These are phyloP conservation scores for Epinotia bilunana DNA, from an alignment of 2,888 invertebrate species.

Conservation along the genomic window DNA sequence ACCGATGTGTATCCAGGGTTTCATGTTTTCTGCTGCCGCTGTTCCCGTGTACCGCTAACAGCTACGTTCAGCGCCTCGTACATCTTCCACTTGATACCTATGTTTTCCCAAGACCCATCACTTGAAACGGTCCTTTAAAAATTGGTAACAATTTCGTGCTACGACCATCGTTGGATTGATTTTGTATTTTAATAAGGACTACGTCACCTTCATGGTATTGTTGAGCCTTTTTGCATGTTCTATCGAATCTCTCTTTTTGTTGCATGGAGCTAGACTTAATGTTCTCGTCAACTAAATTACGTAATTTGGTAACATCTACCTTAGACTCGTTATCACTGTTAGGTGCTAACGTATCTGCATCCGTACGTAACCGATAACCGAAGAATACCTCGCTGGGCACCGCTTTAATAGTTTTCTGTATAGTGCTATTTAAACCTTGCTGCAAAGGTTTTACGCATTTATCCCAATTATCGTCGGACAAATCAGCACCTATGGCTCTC, in stretches of 20 bases:
- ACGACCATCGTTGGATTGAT: constrained; percentile 3
- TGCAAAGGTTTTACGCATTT: neutral
- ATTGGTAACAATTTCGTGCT: constrained; percentile 7
- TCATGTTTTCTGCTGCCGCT: constrained; percentile 14
- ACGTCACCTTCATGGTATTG: constrained; percentile 5
- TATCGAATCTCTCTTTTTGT: neutral
- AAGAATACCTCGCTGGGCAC: neutral
- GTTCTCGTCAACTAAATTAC: neutral
- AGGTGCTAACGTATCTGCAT: too few species aligned
- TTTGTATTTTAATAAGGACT: constrained; percentile 13
- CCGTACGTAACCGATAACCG: neutral
- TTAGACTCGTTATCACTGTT: too few species aligned
- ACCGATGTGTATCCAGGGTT: constrained; percentile 11
- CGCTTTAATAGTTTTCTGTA: neutral
- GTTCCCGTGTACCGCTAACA: constrained; percentile 1
- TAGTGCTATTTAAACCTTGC: constrained; percentile 2
- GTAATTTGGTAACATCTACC: neutral
- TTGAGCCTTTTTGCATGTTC: neutral
- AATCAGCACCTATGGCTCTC: too few species aligned
- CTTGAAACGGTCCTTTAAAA: constrained; percentile 1
- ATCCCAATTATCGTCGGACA: too few species aligned
- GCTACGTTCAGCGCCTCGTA: constrained; percentile 8
- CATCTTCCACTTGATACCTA: constrained; percentile 12
- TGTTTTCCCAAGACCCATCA: constrained; percentile 1
- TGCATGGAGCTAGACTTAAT: neutral